Base-by-base conservation (phyloP, 92 coral and sea anemone species). In the Desmophyllum pertusum region DNA sequence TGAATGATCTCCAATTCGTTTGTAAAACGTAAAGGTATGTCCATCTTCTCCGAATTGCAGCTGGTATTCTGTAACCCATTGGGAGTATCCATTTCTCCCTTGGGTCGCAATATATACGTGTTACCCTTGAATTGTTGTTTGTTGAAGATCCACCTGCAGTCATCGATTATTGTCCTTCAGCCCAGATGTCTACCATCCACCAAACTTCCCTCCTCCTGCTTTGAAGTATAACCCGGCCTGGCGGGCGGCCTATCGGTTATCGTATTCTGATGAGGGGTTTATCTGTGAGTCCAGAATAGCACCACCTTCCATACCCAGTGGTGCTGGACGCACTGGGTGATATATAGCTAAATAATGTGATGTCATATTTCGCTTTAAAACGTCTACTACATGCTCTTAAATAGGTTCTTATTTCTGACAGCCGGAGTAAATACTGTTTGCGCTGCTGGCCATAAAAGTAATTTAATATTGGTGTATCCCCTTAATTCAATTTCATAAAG, bases 1-100 rank as follows among this genome's bases (percentile, higher is more conserved):
- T 41, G 82, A 78, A 14, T 27, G 38, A 1, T 48, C 71, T 71
- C 88, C 92, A 37, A 3, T 48, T 61, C 37, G 29, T 29, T 65
- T 77, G 67, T 77, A 63, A 50, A 84, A 55, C 65, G 15, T 84
- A 81, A 81, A 88, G 7, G 76, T 63, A 19, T 79, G 75, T 3
- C 76, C 78, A 66, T 84, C 82, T 42, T 83, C 78, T 18, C 88
- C 45, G 14, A 78, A 78, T 36, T 78, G 82, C 33, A 88, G 5
- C 63, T 70, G 79, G 76, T 88, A 88, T n/a, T 82, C 38, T 39
- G 75, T 84, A 45, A 88, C 92, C 92, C 88, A 78, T 7, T 88
- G 83, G n/a, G n/a, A n/a, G n/a, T n/a, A n/a, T n/a, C n/a, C n/a
- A n/a, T n/a, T n/a, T n/a, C n/a, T n/a, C n/a, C 84, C 88, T 53